Evolutionary conservation across 2,797 vertebrate genomes (phyloP), one percentile per base, ranked within the genome.

Genomic region (Novumbra hubbsi): DNA sequence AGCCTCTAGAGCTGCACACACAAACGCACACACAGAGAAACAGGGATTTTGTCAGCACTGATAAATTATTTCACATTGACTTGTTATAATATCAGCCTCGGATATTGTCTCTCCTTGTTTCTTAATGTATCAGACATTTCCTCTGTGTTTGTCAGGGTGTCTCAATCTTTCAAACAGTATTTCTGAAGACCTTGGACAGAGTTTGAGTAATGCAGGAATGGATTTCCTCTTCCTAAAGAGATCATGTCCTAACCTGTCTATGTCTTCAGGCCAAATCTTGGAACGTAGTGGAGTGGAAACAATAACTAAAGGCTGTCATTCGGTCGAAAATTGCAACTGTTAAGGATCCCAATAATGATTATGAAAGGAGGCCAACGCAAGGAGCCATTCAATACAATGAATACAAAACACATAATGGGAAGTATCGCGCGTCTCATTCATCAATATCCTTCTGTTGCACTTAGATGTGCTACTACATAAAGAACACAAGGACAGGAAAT

Each of bases 1-100:
- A 65, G 90, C 88, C 66, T 93, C 91, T 73, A 87, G 27, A 5
- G 78, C 92, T 95, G 81, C 0, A 75, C 65, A 66, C 28, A 50
- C 19, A 73, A 9, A 73, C 45, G 34, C 45, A 73, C 4, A 72
- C 21, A 12, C 48, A 82, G 8, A 68, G 34, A 73, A 34, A 49
- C 24, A 64, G 68, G 38, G 1, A 0, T 57, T 57, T 21, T 67
- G 38, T 45, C 38, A 21, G 16, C 19, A 67, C 17, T 67, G 65
- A 45, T 34, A 67, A 21, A 67, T 24, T 6, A 68, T 68, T 5
- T 48, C 24, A 68, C 67, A 49, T 14, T 48, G 21, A 28, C 12
- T 9, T 21, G 30, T 45, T 45, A 48, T 45, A 21, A 68, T 27
- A 11, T 68, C 9, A 45, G 19, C 30, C 7, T 34, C 2, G 28